Base-by-base conservation (phyloP, 2,888 invertebrate species). In the Atethmia centrago region DNA sequence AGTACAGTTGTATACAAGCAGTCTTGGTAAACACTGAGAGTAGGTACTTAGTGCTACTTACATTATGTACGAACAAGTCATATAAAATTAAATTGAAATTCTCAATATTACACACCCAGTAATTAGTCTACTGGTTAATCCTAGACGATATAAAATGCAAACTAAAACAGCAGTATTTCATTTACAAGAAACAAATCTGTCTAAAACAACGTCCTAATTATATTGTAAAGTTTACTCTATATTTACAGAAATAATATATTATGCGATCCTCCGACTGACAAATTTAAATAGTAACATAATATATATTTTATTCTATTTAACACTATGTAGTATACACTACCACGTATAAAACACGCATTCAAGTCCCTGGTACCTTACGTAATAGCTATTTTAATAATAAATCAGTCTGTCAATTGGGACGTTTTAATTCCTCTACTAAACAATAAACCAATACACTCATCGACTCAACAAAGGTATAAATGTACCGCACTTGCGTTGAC, bases 351-450 rank as follows among this genome's bases (percentile, higher is more conserved):
- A 96, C 95, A 96, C 96, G 93, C 95, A 94, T 93, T 93, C 95
- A 92, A 94, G 96, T 96, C 96, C 96, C 95, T 95, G 92, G 90
- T 94, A 92, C 91, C 92, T 94, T 94, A 93, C 89, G 90, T 92
- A 94, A 94, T 93, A 93, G 90, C 92, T 92, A 92, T 94, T 92
- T 94, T 93, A 93, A 93, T 94, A 93, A 95, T 95, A 95, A 95
- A 96, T 96, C 96, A 96, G 96, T 96, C 96, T 96, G 96, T 96
- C 93, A 92, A 92, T 95, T 95, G 96, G 96, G 96, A 96, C 96
- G 96, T 96, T 96, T 95, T 94, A 95, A 94, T 96, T 96, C 95
- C 93, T 94, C 95, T 95, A 94, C 91, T 94, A 95, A 95, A 95
- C 93, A 94, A 93, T 94, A 94, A 93, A 93, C 92, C 93, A 92